Evolutionary conservation across 2,888 invertebrate species (phyloP), one percentile per base, ranked within the genome.

Genomic region (Leptinotarsa juncta): DNA sequence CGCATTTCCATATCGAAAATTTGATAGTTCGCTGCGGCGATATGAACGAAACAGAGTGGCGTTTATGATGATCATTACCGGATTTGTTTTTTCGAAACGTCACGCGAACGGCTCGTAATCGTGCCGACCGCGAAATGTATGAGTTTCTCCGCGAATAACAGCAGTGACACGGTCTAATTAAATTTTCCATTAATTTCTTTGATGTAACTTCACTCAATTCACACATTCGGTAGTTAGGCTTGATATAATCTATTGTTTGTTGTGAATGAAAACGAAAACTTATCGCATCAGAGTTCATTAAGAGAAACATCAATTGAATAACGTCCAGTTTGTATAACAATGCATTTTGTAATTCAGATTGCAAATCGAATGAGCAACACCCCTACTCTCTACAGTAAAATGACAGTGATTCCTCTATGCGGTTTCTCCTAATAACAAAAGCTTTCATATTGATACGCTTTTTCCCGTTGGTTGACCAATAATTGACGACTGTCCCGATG

Each of bases 91-190:
- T 70, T 67, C n/a, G 42, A 68, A n/a, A 66, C 10, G 68, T 49
- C 78, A 78, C 78, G 78, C 78, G 71, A 76, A 71, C 66, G 32
- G 26, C 70, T 73, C 78, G 73, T 78, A 76, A 76, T 55, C 74
- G 76, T 71, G 74, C 76, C 20, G 74, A 71, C 73, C 76, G 55
- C 70, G 55, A 73, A 73, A 66, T 60, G 71, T 71, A 48, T 60
- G 51, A 65, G 65, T 71, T 65, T 53, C 60, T 18, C 65, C 42
- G 15, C 32, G 15, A 69, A 48, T 69, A 48, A 26, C 57, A 62
- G 23, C 62, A 65, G 50, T 71, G 23, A 65, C 51, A 42, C 23
- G 71, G 15, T 49, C 26, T 65, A 65, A 71, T 71, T 71, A 65
- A 18, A 65, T 71, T 71, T 51, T 65, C 69, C 60, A 60, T 32